Evolutionary conservation across 1,140 invertebrate species (phyloP), one percentile per base, ranked within the genome.

Genomic region (Melipona quadrifasciata): DNA sequence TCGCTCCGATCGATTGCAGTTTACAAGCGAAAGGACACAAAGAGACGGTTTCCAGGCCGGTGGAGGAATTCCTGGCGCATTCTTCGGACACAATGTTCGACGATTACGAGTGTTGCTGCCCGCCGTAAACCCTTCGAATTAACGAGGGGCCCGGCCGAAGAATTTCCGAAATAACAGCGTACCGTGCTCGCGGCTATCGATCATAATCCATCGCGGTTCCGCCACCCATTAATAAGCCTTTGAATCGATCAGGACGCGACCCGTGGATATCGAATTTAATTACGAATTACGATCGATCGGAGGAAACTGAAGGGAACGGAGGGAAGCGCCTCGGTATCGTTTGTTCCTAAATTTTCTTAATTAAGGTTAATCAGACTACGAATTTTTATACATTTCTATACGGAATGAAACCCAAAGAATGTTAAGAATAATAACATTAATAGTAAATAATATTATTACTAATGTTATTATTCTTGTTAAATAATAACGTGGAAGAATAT

Each of bases 211-310:
- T 14, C 55, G 67, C 51, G 72, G 47, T 75, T 84, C 68, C 39
- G 58, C 75, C 53, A 34, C 27, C 84, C 75, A 89, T 90, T 89
- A 85, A 90, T 90, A 87, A 90, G 67, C 67, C n/a, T 82, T 74
- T 21, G 77, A 80, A 73, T 65, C 31, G 65, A 75, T 72, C 67
- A 58, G 80, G 80, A 88, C 75, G 55, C 55, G 80, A 27, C 68
- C 24, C 34, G 19, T 65, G 71, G 34, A 67, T 87, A 90, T 90
- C 64, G 65, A 83, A 85, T 76, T 87, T 78, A 90, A 86, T 90
- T 87, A 90, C 64, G 79, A 85, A 86, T 87, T 39, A 34, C 57
- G 39, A 16, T 14, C 21, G 72, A 84, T 82, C 27, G 71, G 53
- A 24, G 10, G 47, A 17, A 27, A 47, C 67, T 53, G 24, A 68